Conservation (phyloP, 2,888 invertebrate genomes). For the Philhelius pedissequus region DNA sequence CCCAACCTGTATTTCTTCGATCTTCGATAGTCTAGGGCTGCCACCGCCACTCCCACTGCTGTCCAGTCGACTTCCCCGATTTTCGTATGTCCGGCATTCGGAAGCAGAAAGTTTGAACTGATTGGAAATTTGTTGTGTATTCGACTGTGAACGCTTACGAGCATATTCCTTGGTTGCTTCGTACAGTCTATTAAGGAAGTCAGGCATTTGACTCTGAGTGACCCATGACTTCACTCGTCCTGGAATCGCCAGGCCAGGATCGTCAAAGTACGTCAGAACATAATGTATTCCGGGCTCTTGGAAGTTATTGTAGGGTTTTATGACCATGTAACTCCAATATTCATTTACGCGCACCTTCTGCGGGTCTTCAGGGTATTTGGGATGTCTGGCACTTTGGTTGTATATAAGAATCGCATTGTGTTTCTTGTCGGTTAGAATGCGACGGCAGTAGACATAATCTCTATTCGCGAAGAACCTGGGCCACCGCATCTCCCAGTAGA, state of each 20-base stretch:
- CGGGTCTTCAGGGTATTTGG: slow-evolving; percentile 83
- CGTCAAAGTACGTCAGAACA: slow-evolving; percentile 92
- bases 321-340: slow-evolving; percentile 93
- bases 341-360: slow-evolving; percentile 87
- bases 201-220: slow-evolving; percentile 87
- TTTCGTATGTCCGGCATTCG: slow-evolving; percentile 74
- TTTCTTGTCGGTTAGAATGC: slow-evolving; percentile 82
- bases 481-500: slow-evolving; percentile 95
- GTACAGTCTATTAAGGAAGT: slow-evolving; percentile 86
- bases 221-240: slow-evolving; percentile 87
- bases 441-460: slow-evolving; percentile 90
- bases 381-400: slow-evolving; percentile 86
- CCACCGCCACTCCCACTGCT: not conserved
- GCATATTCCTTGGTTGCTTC: slow-evolving; percentile 84
- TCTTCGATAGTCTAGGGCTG: not conserved
- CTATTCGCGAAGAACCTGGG: slow-evolving; percentile 91
- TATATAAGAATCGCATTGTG: slow-evolving; percentile 83
- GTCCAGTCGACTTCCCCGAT: slow-evolving; percentile 70
- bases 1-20: slow-evolving; percentile 9
- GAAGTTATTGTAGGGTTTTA: slow-evolving; percentile 81
- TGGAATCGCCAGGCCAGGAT: slow-evolving; percentile 89
- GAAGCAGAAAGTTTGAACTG: slow-evolving; percentile 71
- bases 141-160: slow-evolving; percentile 74
- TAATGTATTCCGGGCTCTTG: slow-evolving; percentile 81
- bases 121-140: slow-evolving; percentile 72